Evolutionary conservation across 1,140 invertebrate species (phyloP), one percentile per base, ranked within the genome.

Genomic region (Telenomus remus): DNA sequence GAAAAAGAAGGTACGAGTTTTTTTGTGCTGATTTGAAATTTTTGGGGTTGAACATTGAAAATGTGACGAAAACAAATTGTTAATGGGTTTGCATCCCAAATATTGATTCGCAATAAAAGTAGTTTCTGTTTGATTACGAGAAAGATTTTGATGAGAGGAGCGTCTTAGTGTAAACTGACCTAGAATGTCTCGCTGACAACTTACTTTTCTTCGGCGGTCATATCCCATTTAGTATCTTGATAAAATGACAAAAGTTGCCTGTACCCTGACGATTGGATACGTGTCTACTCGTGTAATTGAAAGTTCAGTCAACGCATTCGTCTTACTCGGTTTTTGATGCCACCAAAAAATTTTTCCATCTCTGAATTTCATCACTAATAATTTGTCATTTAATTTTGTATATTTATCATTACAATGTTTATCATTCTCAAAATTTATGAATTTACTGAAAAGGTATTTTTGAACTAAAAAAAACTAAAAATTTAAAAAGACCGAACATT

Each of bases 251-350:
- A 75, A 64, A 64, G 59, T 63, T 63, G 6, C 57, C 34, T 35
- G 5, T 6, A 35, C 33, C 34, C 43, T 64, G 64, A 59, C 46
- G 64, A 75, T 68, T 68, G 59, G 63, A 68, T 56, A n/a, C n/a
- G 57, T 53, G 68, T 75, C 69, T 64, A 68, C 64, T 69, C 63
- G 19, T 68, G 56, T 47, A 63, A 75, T 64, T 75, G 72, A 75
- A 75, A 63, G 72, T 63, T 63, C 59, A 57, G 50, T 74, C 51
- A 42, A 8, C 57, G n/a, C 57, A 74, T 74, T 74, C 71, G 63
- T 61, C 57, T 66, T 51, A 68, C 57, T 57, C 53, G 47, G 44
- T 55, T 35, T 35, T 6, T 35, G 10, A 10, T 10, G 34, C 10
- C 34, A n/a, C n/a, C n/a, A n/a, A n/a, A n/a, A n/a, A n/a, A n/a